phyloP scores from a whole-genome alignment of 2,113 vertebrate genomes.

The Indicator maculatus region DNA sequence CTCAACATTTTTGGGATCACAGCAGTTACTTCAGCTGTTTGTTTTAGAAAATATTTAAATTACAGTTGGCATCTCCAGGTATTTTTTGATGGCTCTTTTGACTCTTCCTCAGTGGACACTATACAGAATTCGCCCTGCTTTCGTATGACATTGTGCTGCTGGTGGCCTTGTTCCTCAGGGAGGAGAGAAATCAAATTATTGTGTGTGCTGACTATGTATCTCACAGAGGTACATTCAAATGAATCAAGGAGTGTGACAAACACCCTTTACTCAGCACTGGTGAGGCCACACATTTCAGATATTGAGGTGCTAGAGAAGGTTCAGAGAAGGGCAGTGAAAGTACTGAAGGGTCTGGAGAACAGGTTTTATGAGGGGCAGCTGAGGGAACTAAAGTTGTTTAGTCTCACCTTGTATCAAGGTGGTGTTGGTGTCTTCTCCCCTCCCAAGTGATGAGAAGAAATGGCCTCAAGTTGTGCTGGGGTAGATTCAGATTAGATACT shows the following conservation, averaged over 20 bases:
- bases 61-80: not conserved
- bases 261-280: too few species aligned
- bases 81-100: not conserved
- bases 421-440: too few species aligned
- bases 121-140: not conserved
- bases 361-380: too few species aligned
- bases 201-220: fast-evolving
- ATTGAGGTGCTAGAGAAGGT: too few species aligned
- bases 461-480: too few species aligned
- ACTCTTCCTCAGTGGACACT: not conserved
- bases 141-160: not conserved
- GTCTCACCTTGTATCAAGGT: too few species aligned
- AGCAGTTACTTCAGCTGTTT: not conserved
- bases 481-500: too few species aligned
- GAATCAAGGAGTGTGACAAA: not conserved
- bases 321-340: too few species aligned
- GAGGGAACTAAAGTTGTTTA: too few species aligned
- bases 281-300: too few species aligned
- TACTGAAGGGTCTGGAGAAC: too few species aligned
- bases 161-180: not conserved
- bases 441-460: too few species aligned
- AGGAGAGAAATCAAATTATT: not conserved
- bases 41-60: not conserved
- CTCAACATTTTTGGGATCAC: not conserved
- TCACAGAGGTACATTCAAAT: not conserved